Evolutionary conservation across 2,113 vertebrate species (phyloP).

Genomic region (Mus musculus): GRCm39 chr2:173185001-173185500

Average conservation of each 20-base stretch:
- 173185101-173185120: too few species aligned
- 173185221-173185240: not conserved
- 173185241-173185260: not conserved
- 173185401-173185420: too few species aligned
- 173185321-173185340: not conserved
- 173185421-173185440: not conserved
- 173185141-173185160: too few species aligned
- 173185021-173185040: not conserved
- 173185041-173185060: not conserved
- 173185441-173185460: too few species aligned
- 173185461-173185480: not conserved
- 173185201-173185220: not conserved
- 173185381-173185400: not conserved
- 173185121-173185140: not conserved
- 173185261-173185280: too few species aligned
- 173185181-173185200: not conserved
- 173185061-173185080: not conserved
- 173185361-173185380: too few species aligned
- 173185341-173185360: fast-evolving
- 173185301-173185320: not conserved
- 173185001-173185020: not conserved
- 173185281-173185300: not conserved
- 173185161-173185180: not conserved
- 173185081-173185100: not conserved
- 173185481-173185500: not conserved